phyloP scores from a whole-genome alignment of 2,113 vertebrate species.

The Cairina moschata region DNA sequence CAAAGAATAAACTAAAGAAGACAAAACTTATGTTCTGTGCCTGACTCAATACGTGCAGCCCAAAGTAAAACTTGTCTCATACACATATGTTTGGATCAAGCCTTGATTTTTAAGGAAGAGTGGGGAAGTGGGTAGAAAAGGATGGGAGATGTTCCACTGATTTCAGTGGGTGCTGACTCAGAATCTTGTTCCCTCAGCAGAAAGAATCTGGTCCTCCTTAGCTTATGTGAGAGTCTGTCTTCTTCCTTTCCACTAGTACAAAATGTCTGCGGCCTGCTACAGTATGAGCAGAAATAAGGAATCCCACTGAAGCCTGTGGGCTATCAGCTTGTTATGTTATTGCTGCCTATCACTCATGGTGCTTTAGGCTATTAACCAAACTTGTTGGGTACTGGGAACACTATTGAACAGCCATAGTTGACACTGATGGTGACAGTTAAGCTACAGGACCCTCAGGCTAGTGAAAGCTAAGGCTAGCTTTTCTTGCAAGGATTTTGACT shows the following conservation, averaged over 20 bases:
- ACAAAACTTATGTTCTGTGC: not conserved
- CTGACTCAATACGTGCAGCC: not conserved
- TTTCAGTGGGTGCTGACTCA: not conserved
- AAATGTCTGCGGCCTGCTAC: not conserved
- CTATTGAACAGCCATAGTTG: not conserved
- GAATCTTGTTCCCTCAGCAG: not conserved
- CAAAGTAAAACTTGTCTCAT: not conserved
- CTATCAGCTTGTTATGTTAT: constrained; percentile 1
- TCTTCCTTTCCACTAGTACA: not conserved
- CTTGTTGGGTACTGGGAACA: not conserved
- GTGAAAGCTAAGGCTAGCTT: not conserved
- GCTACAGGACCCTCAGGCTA: not conserved
- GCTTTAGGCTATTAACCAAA: constrained; percentile 3
- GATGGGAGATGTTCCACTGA: not conserved
- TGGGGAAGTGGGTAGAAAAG: not conserved
- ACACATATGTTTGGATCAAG: not conserved
- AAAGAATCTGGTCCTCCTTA: too few relatives aligned
- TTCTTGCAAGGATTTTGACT: not conserved
- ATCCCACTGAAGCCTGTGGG: not conserved
- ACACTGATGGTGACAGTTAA: not conserved
- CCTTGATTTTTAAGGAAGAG: not conserved
- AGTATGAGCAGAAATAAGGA: not conserved
- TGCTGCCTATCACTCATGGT: not conserved
- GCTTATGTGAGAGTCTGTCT: not conserved
- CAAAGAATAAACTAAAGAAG: not conserved